Evolutionary conservation across 2,888 invertebrate genomes (phyloP), one percentile per base, ranked within the genome.

Genomic region (Melangyna quadrimaculata): DNA sequence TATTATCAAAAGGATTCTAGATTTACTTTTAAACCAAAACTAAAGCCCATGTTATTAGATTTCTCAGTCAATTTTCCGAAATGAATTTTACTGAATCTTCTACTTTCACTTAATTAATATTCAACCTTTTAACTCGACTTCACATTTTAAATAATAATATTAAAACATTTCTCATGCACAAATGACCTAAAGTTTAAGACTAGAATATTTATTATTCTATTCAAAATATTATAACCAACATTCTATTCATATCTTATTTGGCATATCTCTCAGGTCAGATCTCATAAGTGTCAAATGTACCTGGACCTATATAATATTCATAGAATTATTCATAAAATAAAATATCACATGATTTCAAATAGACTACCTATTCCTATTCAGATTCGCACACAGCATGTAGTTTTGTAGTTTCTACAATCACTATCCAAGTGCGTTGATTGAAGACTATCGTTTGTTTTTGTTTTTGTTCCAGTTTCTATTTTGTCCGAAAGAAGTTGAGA

Each of bases 191-290:
- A 0, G 7, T 35, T 3, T 17, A 12, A 45, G 3, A 10, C 0
- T 8, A 24, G 24, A 53, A 53, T 7, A n/a, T 27, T 53, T 27
- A 53, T 53, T 27, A 27, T 24, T 53, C n/a, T n/a, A 2, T 53
- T 9, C 17, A 2, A 19, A 57, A 48, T 48, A 12, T 45, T 45
- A 29, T 32, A 4, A 3, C 35, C 7, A 22, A 35, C 12, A 57
- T 57, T 57, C 57, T 35, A 57, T 57, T 57, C 57, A 57, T 19
- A 35, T 35, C 19, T n/a, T 19, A 57, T 32, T 57, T 35, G 19
- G 12, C 12, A n/a, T 22, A 14, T 14, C 24, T 7, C 24, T 24
- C 7, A 24, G 24, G 0, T 14, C 24, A 24, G 51, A 2, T 14
- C 24, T 51, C 24, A 32, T 29, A 7, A 14, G 51, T 51, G 22